These are phyloP conservation scores for Amiota mariae DNA, from an alignment of 2,888 invertebrate genomes.

Conservation along the genomic window DNA sequence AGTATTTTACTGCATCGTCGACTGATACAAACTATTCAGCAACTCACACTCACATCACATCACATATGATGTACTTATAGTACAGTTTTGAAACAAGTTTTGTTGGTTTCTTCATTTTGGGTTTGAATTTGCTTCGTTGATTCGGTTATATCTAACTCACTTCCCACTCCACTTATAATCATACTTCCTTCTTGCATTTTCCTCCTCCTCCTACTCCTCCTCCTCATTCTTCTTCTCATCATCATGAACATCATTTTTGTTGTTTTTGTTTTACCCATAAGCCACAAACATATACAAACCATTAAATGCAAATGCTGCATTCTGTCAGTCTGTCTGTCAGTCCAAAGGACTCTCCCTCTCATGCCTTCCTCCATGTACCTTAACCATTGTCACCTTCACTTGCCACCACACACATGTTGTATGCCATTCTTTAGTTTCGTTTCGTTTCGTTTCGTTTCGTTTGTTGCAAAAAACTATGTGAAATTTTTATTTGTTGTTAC, in stretches of 20 bases:
- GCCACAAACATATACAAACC: slow-evolving; percentile 24
- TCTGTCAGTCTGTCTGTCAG: slow-evolving; percentile 6
- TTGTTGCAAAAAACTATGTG: slow-evolving; percentile 12
- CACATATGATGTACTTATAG: too few relatives aligned
- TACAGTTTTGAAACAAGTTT: slow-evolving; percentile 4
- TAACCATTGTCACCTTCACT: too few relatives aligned
- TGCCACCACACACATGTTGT: too few relatives aligned
- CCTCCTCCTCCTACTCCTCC: too few relatives aligned
- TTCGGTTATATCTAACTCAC: neutral
- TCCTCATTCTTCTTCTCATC: too few relatives aligned
- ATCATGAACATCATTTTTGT: too few relatives aligned
- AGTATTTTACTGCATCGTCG: too few relatives aligned
- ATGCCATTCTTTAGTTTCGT: neutral
- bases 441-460: neutral
- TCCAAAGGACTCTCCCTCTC: neutral
- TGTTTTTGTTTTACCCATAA: slow-evolving; percentile 20
- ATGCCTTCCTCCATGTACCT: too few relatives aligned
- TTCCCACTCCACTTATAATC: too few relatives aligned
- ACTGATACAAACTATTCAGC: too few relatives aligned
- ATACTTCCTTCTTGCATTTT: too few relatives aligned
- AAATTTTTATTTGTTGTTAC: slow-evolving; percentile 20
- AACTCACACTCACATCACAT: too few relatives aligned
- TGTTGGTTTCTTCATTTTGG: neutral
- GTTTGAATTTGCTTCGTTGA: neutral
- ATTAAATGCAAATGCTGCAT: slow-evolving; percentile 32